Percentiles rank a stretch among this genome's conserved stretches.
phyloP scores from a whole-genome alignment of 2,888 invertebrate genomes.

The Leucophenga montana region DNA sequence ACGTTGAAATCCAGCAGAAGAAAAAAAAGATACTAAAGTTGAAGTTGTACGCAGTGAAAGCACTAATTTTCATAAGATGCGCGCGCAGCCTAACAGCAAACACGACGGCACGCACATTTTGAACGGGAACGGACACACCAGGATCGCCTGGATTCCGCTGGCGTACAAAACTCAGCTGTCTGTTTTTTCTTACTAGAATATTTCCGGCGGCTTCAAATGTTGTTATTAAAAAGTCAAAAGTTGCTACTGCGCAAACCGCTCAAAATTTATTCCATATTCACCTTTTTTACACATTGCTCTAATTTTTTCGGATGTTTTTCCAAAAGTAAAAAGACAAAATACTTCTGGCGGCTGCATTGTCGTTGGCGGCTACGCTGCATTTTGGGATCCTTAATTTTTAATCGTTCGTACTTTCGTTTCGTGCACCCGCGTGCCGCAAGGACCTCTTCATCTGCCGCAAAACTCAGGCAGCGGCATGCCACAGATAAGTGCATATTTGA shows the following conservation, averaged over 20 bases:
- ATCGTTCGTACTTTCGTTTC: slow-evolving; percentile 28
- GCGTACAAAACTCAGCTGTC: too few relatives aligned
- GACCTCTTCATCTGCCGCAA: slow-evolving; percentile 18
- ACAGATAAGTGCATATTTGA: slow-evolving; percentile 57
- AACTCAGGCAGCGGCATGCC: slow-evolving; percentile 16
- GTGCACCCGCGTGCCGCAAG: slow-evolving; percentile 22
- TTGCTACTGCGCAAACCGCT: not conserved
- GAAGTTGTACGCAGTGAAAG: slow-evolving; percentile 4
- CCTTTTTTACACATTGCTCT: slow-evolving; percentile 61
- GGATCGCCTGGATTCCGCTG: too few relatives aligned
- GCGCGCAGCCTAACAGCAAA: slow-evolving; percentile 32
- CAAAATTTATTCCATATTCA: slow-evolving; percentile 66
- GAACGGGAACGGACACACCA: slow-evolving; percentile 52
- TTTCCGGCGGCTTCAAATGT: slow-evolving; percentile 55
- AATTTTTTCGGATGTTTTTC: too few relatives aligned
- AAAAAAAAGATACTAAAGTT: not conserved
- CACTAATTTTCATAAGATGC: slow-evolving; percentile 55
- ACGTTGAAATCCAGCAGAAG: slow-evolving; percentile 7
- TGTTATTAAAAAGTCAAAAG: slow-evolving; percentile 50
- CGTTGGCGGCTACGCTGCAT: slow-evolving; percentile 12
- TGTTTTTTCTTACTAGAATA: slow-evolving; percentile 46
- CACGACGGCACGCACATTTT: slow-evolving; percentile 34
- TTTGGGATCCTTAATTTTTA: slow-evolving; percentile 54
- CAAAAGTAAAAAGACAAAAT: too few relatives aligned
- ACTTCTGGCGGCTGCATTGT: not conserved